A percentile compares a stretch with the other conserved stretches of the same genome.
Evolutionary conservation across 2,797 vertebrate species (phyloP).

Genomic region (Remorina albescens): DNA sequence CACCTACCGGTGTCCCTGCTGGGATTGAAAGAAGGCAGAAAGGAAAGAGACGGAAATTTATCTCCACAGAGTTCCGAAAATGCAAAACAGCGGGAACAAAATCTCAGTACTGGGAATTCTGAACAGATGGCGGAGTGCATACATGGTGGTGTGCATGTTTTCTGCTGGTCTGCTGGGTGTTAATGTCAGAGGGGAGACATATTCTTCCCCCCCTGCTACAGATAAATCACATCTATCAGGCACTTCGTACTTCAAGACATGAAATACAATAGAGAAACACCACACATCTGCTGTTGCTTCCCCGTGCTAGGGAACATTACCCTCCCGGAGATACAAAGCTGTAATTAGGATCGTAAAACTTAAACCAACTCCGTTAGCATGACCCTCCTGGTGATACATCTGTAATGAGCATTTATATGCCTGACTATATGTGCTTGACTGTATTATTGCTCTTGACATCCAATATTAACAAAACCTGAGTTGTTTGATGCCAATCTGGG

Average conservation of each 20-base stretch:
- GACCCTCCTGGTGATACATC: slow-evolving; percentile 54
- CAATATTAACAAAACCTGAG: background rate
- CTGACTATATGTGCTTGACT: slow-evolving; percentile 41
- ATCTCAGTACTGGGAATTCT: slow-evolving; percentile 79
- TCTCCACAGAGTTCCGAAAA: slow-evolving; percentile 65
- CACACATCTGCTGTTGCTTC: slow-evolving; percentile 80
- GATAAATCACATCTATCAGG: slow-evolving; percentile 80
- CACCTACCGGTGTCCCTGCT: slow-evolving; percentile 76
- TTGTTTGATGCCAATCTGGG: slow-evolving; percentile 1
- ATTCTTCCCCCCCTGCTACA: slow-evolving; percentile 59
- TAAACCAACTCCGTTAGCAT: slow-evolving; percentile 64
- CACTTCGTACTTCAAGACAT: slow-evolving; percentile 72
- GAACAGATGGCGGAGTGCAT: slow-evolving; percentile 74
- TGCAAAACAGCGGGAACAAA: slow-evolving; percentile 70
- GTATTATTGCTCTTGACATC: slow-evolving; percentile 30
- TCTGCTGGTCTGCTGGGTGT: slow-evolving; percentile 60
- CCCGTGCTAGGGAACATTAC: slow-evolving; percentile 68
- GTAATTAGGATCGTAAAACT: slow-evolving; percentile 76
- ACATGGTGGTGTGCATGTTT: slow-evolving; percentile 54
- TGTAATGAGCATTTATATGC: slow-evolving; percentile 64
- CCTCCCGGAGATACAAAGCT: slow-evolving; percentile 65
- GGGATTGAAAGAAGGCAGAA: slow-evolving; percentile 33
- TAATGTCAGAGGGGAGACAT: slow-evolving; percentile 73
- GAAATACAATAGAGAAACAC: slow-evolving; percentile 72
- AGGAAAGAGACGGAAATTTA: slow-evolving; percentile 48